Conservation (phyloP, 2,888 invertebrate species). For the Eristalis intricaria region DNA sequence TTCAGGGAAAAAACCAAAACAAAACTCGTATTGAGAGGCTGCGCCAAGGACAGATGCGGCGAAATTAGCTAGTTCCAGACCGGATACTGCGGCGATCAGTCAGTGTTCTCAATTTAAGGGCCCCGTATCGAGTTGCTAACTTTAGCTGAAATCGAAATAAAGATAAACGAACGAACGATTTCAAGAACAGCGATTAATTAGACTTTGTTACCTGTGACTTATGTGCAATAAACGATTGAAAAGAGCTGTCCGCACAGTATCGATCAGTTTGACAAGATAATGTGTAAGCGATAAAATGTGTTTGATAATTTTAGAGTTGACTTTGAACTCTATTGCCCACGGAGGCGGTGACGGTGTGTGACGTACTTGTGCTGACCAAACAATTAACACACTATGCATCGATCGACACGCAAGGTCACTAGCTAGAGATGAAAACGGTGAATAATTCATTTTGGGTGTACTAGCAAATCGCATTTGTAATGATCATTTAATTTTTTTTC, state of each 20-base stretch:
- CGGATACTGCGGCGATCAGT: background rate
- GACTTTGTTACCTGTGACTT: conserved; percentile 2
- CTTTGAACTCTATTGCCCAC: background rate
- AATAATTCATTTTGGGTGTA: background rate
- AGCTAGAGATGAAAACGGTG: background rate
- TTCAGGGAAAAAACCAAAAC: background rate
- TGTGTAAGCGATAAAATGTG: background rate
- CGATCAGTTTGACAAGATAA: background rate
- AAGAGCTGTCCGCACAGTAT: background rate
- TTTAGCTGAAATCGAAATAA: background rate
- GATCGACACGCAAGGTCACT: background rate
- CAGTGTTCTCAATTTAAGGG: background rate
- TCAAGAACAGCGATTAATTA: background rate
- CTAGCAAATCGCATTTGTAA: background rate
- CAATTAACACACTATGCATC: background rate
- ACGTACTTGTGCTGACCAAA: background rate
- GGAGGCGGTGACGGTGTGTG: background rate
- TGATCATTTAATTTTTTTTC: background rate
- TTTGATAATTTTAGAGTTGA: background rate
- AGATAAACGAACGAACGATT: background rate
- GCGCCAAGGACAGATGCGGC: background rate
- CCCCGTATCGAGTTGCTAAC: background rate
- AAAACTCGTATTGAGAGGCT: background rate
- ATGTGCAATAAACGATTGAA: background rate
- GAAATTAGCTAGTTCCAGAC: background rate